Percentiles rank a stretch among this genome's conserved stretches.
Evolutionary conservation across 2,797 vertebrate species (phyloP).

Genomic region (Kryptopterus vitreolus): DNA sequence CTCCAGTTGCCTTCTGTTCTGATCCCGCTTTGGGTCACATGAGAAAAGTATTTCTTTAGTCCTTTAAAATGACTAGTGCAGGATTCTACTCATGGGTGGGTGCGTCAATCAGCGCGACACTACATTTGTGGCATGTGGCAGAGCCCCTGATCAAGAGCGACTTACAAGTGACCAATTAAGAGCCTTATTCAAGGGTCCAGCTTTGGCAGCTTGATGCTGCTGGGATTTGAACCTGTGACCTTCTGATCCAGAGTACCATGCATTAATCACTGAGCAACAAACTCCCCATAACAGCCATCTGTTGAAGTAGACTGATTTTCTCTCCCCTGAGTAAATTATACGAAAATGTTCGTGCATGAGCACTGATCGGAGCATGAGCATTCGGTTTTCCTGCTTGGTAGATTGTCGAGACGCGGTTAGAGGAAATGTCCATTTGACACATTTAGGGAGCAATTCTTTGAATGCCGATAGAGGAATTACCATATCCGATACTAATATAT

Average conservation of each 20-base stretch:
- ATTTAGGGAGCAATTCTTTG: background rate
- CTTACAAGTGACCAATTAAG: too few relatives aligned
- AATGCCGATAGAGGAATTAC: too few relatives aligned
- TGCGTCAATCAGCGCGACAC: background rate
- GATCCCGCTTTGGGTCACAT: background rate
- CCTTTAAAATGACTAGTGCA: background rate
- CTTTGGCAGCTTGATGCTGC: too few relatives aligned
- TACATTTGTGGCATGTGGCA: conserved; percentile 1
- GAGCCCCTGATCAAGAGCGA: too few relatives aligned
- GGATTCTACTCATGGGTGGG: background rate
- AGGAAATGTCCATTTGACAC: background rate
- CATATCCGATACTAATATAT: too few relatives aligned
- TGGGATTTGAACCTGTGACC: too few relatives aligned
- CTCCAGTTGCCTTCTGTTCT: conserved; percentile 1
- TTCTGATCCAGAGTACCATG: too few relatives aligned
- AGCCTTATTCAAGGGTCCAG: too few relatives aligned
- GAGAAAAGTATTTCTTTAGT: background rate
- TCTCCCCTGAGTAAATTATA: background rate
- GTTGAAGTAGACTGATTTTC: background rate
- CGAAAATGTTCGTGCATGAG: background rate
- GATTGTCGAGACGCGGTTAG: background rate
- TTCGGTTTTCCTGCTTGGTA: background rate
- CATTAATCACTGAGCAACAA: too few relatives aligned
- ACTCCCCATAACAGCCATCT: too few relatives aligned
- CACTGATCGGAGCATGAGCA: background rate